These are phyloP conservation scores for Nephila pilipes DNA, from an alignment of 1,140 invertebrate species.

Conservation along the genomic window DNA sequence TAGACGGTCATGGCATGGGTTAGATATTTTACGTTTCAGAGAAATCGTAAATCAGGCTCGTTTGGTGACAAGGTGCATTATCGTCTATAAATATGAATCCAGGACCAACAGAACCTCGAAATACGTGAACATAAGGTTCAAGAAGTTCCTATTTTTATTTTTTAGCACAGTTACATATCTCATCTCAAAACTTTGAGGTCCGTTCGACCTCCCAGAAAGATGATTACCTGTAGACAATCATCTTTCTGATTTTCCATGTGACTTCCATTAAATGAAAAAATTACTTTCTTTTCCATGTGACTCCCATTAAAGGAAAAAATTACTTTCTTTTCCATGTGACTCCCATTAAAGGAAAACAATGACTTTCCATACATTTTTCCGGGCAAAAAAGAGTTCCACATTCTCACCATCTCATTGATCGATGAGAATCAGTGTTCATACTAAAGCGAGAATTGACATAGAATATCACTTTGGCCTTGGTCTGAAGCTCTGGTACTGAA, in stretches of 20 bases:
- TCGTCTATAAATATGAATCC: neutral
- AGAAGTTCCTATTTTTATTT: no score
- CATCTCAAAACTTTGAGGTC: no score
- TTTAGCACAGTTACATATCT: no score
- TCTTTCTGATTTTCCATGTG: no score
- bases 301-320: neutral
- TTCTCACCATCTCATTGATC: neutral
- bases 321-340: neutral
- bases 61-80: neutral
- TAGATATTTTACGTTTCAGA: neutral
- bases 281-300: no score
- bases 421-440: neutral
- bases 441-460: neutral
- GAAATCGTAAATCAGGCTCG: neutral
- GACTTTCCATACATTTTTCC: neutral
- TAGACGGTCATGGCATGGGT: neutral
- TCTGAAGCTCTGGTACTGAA: no score
- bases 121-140: no score
- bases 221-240: no score
- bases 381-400: neutral
- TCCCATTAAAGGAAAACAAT: neutral
- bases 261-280: no score
- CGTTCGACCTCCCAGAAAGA: no score
- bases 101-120: neutral
- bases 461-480: neutral